Evolutionary conservation across 2,888 invertebrate species (phyloP).

Genomic region (Aporophyla nigra): DNA sequence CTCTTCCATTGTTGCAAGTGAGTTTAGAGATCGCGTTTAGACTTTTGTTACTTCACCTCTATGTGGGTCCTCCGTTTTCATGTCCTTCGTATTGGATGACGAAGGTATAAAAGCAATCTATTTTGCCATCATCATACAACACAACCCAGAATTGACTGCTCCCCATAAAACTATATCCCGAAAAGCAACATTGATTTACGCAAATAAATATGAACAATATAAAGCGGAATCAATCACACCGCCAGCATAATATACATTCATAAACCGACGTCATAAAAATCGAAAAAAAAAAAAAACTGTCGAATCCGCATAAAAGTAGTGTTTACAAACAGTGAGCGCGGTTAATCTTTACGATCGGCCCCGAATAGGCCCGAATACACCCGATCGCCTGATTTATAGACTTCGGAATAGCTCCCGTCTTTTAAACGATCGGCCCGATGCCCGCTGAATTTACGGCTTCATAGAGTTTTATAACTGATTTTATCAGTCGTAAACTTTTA

Average conservation of each 20-base stretch:
- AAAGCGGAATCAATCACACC: constrained; percentile 68
- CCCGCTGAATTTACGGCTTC: constrained; percentile 85
- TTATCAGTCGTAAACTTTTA: constrained; percentile 89
- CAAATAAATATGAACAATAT: constrained; percentile 60
- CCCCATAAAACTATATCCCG: constrained; percentile 31
- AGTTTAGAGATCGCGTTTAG: neutral
- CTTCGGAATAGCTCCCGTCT: constrained; percentile 86
- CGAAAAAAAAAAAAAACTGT: constrained; percentile 79
- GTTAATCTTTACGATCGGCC: constrained; percentile 86
- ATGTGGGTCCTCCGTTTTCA: neutral
- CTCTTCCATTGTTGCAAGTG: neutral
- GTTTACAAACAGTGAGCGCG: constrained; percentile 86
- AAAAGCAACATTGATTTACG: constrained; percentile 50
- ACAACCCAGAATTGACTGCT: constrained; percentile 1
- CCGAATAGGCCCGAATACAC: constrained; percentile 81
- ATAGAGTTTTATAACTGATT: constrained; percentile 90
- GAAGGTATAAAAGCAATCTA: neutral
- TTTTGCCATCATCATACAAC: neutral
- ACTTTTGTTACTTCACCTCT: neutral
- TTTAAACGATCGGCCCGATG: constrained; percentile 80
- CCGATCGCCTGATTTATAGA: constrained; percentile 87
- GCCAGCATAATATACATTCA: constrained; percentile 72
- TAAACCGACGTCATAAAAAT: constrained; percentile 77
- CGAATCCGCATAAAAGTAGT: constrained; percentile 83
- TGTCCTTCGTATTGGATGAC: neutral